Conservation (phyloP, 2,888 invertebrate species). For the Brassicogethes aeneus region DNA sequence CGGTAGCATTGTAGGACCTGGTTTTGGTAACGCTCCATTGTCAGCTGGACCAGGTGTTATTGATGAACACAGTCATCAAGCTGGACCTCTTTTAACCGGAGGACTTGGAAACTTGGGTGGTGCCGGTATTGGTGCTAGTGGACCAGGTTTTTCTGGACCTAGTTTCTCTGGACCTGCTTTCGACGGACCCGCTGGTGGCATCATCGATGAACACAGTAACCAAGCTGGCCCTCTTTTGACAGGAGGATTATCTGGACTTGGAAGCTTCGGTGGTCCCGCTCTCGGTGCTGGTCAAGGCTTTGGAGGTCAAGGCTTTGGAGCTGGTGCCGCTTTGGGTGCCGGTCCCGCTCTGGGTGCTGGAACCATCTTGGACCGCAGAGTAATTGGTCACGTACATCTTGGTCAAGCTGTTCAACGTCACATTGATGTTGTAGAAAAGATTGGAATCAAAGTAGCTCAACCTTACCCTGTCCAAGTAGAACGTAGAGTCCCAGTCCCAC, state of each 20-base stretch:
- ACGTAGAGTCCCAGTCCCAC: conserved; percentile 28
- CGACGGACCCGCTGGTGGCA: background rate
- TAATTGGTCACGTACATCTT: conserved; percentile 15
- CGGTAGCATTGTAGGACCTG: background rate
- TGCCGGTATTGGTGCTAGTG: too few species aligned
- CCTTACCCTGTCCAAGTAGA: conserved; percentile 41
- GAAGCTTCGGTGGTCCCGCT: background rate
- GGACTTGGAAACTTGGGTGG: too few species aligned
- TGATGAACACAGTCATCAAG: too few species aligned
- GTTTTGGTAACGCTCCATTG: too few species aligned
- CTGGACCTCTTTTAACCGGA: too few species aligned
- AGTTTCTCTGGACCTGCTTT: background rate
- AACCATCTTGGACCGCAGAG: conserved; percentile 13
- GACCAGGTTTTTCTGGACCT: too few species aligned
- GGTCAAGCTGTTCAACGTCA: conserved; percentile 25
- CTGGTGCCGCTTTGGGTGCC: background rate
- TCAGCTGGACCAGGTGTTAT: too few species aligned
- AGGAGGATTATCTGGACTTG: too few species aligned
- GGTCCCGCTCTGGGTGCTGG: conserved; percentile 7
- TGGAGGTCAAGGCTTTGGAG: conserved; percentile 1
- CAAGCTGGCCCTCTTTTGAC: too few species aligned
- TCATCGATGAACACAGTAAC: too few species aligned
- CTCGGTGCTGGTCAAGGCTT: conserved; percentile 2
- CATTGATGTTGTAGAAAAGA: conserved; percentile 40
- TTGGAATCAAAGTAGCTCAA: conserved; percentile 43